Evolutionary conservation across 2,113 vertebrate species (phyloP), one percentile per base, ranked within the genome.

Genomic region (Pundamilia nyererei): DNA sequence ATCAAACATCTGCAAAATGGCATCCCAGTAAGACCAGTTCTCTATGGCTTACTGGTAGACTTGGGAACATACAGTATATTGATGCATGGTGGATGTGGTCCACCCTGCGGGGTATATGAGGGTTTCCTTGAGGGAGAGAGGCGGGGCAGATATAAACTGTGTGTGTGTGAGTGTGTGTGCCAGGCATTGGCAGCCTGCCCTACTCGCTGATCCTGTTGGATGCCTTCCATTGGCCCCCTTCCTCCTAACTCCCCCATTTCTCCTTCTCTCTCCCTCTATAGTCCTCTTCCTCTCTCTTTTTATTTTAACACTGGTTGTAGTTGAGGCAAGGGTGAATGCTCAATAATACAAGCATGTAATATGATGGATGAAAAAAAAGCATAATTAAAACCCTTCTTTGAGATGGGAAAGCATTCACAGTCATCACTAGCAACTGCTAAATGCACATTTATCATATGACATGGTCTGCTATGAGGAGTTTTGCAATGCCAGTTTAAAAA

Each of bases 191-290:
- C 95, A 93, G 92, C 86, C 51, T 90, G 93, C 94, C 94, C 90
- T 83, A 91, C 91, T 90, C 93, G 93, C 94, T 95, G 94, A 95
- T 96, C 93, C 95, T 93, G 84, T 90, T 95, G 95, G 95, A 94
- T 91, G 92, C 89, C 93, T 93, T 95, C 94, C 94, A 95, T 94
- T 95, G 93, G 90, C 89, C 87, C 89, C 89, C 92, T 86, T 93
- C 90, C 90, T 79, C 86, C 82, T 24, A 81, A 90, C 86, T 87
- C 90, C 82, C 84, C 89, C 89, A 81, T 85, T 82, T 86, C 91
- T 90, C 77, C 54, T 81, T 87, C 84, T 87, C 53, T 54, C 45
- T 83, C 70, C 75, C 55, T 80, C 68, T 92, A 62, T 84, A 9
- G 29, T 49, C 29, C 51, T 79, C 79, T 79, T 77, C 75, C 84